Percentiles rank a stretch among this genome's conserved stretches.
Conservation (phyloP, 35 echinoderm and acorn worm genomes). For the Eucidaris tribuloides region DNA sequence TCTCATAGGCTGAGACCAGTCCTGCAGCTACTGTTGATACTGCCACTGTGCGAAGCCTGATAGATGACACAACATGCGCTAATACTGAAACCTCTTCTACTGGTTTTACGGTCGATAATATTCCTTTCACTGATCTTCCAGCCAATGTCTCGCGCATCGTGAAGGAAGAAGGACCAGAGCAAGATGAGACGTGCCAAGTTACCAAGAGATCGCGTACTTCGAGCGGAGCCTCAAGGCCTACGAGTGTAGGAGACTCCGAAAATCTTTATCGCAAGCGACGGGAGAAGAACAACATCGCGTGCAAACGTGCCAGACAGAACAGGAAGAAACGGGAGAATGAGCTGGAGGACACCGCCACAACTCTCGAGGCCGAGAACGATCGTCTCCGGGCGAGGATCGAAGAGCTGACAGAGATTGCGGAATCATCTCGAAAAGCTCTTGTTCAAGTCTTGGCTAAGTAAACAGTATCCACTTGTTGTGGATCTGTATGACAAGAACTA, state of each 20-base stretch:
- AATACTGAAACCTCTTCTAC: background rate
- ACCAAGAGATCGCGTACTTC: constrained; percentile 4
- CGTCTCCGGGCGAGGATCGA: background rate
- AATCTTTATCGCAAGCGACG: background rate
- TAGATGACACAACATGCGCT: background rate
- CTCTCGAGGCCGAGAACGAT: background rate
- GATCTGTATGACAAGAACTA: no score
- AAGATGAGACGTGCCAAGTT: background rate
- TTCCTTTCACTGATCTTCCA: background rate
- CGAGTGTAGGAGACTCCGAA: background rate
- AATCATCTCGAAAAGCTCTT: background rate
- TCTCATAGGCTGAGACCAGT: background rate
- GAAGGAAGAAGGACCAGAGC: background rate
- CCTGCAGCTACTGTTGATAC: constrained; percentile 18
- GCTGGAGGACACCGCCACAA: background rate
- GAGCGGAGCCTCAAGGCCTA: background rate
- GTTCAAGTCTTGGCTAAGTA: constrained; percentile 10
- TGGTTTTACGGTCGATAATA: background rate
- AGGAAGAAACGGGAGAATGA: constrained; percentile 11
- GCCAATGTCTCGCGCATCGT: background rate
- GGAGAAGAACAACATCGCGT: background rate
- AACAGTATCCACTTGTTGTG: no score
- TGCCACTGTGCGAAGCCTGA: constrained; percentile 32
- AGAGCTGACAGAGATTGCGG: constrained; percentile 23
- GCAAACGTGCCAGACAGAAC: constrained; percentile 11